A percentile compares a stretch with the other conserved stretches of the same genome.
These are phyloP conservation scores for Matsumyia berberina DNA, from an alignment of 2,888 invertebrate genomes.

Conservation along the genomic window DNA sequence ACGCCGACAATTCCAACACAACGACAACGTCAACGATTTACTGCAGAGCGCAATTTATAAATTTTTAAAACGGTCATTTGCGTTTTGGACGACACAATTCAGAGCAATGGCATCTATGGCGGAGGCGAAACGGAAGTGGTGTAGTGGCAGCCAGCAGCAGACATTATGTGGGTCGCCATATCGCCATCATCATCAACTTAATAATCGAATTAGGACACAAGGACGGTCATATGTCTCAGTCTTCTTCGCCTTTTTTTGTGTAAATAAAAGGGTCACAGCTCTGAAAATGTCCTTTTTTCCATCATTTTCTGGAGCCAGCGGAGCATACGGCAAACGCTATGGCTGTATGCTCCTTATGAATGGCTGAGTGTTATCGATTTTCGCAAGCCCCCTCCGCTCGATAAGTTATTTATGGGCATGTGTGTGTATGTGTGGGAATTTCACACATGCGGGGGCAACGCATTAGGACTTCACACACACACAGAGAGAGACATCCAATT, in stretches of 20 bases:
- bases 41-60: conserved; percentile 75
- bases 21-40: conserved; percentile 63
- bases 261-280: conserved; percentile 53
- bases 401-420: conserved; percentile 50
- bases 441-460: neutral
- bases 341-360: conserved; percentile 58
- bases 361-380: conserved; percentile 71
- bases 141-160: neutral
- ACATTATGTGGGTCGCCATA: conserved; percentile 63
- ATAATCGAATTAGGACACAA: conserved; percentile 73
- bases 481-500: conserved; percentile 47
- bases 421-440: conserved; percentile 18
- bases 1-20: conserved; percentile 40
- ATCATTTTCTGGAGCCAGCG: conserved; percentile 8
- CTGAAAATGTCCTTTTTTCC: conserved; percentile 43
- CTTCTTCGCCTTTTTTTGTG: conserved; percentile 17
- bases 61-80: conserved; percentile 75
- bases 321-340: conserved; percentile 34
- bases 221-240: conserved; percentile 36
- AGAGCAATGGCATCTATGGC: conserved; percentile 1
- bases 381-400: conserved; percentile 15
- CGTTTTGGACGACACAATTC: conserved; percentile 68
- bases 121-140: neutral
- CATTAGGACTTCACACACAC: neutral
- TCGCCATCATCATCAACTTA: conserved; percentile 64